Evolutionary conservation across 2,888 invertebrate genomes (phyloP), one percentile per base, ranked within the genome.

Genomic region (Tubiluchus corallicola): DNA sequence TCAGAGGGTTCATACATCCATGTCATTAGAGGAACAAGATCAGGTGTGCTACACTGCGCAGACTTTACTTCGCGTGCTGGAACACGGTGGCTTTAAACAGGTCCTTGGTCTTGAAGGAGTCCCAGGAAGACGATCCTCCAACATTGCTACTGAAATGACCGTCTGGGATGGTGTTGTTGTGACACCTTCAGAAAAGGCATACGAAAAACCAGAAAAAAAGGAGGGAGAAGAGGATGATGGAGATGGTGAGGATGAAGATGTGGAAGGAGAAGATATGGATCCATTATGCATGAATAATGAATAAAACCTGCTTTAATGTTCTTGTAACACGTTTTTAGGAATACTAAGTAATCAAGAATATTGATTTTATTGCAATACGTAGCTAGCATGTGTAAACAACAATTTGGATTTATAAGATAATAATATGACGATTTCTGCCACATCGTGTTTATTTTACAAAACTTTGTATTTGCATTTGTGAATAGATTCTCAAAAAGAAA

Each of bases 141-240:
- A 70, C 46, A 75, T 82, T 44, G 76, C 79, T 4, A 73, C 79
- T 0, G 88, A 92, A 66, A 87, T 92, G 77, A 85, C 87, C 0
- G 85, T 92, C 16, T 92, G 90, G 88, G 82, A 90, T 57, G 90
- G 90, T 1, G 87, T 94, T 2, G 87, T 92, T 0, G 88, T 96
- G 1, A 84, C 87, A 0, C 90, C 94, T 0, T 69, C 90, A n/a
- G 87, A 88, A 49, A 79, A 82, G 49, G 92, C 90, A 0, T 94
- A 90, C 63, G 84, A 83, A 53, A 79, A 79, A 57, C 75, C 76
- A 1, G 72, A 74, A 19, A 73, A 74, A 17, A 82, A 82, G 54
- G 75, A 78, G 43, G 77, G 78, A 20, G 81, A 82, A 38, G 29
- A 29, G 29, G 74, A 75, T 51, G 52, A 54, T 17, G 57, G 54